These are phyloP conservation scores for Leucophenga maculata DNA, from an alignment of 2,888 invertebrate genomes.

Conservation along the genomic window DNA sequence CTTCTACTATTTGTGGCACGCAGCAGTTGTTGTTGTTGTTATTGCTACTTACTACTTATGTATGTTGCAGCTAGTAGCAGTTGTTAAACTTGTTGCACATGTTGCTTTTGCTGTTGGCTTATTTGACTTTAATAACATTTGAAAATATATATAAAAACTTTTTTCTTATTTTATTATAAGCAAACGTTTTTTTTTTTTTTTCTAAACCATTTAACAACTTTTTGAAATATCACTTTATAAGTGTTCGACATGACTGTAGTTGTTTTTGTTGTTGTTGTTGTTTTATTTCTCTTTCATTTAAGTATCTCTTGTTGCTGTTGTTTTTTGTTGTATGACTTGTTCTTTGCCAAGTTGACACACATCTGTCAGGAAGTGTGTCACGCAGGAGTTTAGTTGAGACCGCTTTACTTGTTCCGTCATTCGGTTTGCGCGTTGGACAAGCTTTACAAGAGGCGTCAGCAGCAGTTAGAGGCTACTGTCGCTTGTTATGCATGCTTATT, in stretches of 20 bases:
- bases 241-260: neutral
- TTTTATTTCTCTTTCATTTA: slow-evolving; percentile 8
- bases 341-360: slow-evolving; percentile 57
- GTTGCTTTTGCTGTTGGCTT: slow-evolving; percentile 9
- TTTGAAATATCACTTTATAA: slow-evolving; percentile 8
- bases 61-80: slow-evolving; percentile 45
- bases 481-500: no score
- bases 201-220: slow-evolving; percentile 16
- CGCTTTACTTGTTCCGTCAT: no score
- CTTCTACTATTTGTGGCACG: neutral
- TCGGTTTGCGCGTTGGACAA: no score
- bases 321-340: slow-evolving; percentile 16
- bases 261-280: slow-evolving; percentile 10
- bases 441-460: no score
- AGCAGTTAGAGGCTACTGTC: no score
- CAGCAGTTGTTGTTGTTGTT: slow-evolving; percentile 37
- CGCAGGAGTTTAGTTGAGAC: slow-evolving; percentile 29
- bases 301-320: slow-evolving; percentile 1
- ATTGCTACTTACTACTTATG: slow-evolving; percentile 9
- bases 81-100: slow-evolving; percentile 54
- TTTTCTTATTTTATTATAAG: slow-evolving; percentile 1
- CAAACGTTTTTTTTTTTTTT: neutral
- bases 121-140: slow-evolving; percentile 23
- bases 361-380: slow-evolving; percentile 62
- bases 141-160: neutral